A percentile compares a stretch with the other conserved stretches of the same genome.
These are phyloP conservation scores for Limosa lapponica DNA, from an alignment of 2,797 vertebrate genomes.

Conservation along the genomic window DNA sequence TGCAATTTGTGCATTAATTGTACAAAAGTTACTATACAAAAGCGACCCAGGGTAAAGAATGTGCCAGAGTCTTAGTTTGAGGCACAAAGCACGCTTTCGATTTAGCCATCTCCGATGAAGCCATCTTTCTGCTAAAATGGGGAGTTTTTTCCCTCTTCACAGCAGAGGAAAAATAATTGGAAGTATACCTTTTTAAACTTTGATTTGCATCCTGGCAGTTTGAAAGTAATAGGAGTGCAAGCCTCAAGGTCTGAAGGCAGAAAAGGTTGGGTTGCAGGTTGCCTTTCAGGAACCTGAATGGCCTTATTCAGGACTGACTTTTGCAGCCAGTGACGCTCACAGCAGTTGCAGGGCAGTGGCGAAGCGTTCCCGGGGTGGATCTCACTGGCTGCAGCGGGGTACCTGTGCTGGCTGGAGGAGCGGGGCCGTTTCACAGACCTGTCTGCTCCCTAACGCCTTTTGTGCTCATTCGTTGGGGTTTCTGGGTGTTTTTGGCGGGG, in stretches of 20 bases:
- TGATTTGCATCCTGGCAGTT: not conserved
- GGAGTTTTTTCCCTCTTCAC: not conserved
- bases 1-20: not conserved
- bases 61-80: not conserved
- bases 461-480: not conserved
- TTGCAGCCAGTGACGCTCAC: not conserved
- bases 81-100: not conserved
- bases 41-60: not conserved
- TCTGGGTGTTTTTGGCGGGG: not conserved
- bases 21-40: not conserved
- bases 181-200: not conserved
- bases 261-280: not conserved
- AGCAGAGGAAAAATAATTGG: not conserved
- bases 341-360: rapidly evolving
- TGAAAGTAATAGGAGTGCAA: not conserved
- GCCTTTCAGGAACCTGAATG: not conserved
- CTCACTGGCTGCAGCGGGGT: not conserved
- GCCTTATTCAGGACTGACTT: not conserved
- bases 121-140: not conserved
- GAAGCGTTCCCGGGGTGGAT: not conserved
- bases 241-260: not conserved
- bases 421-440: rapidly evolving
- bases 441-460: not conserved
- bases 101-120: not conserved
- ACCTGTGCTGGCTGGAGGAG: not conserved